Conservation (phyloP, 92 coral and sea anemone species). For the Epizoanthus scotinus region DNA sequence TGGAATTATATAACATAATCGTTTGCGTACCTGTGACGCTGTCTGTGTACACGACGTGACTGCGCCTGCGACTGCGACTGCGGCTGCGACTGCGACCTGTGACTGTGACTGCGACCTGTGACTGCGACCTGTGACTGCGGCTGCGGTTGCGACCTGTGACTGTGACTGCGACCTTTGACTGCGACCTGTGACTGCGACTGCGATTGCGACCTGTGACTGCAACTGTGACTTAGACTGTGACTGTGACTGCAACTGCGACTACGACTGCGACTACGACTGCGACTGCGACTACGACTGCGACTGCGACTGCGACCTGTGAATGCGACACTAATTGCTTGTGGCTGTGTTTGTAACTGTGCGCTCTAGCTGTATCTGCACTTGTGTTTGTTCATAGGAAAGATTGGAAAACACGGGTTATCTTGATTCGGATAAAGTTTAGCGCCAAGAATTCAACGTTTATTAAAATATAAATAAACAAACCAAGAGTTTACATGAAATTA, state of each 20-base stretch:
- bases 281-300: background rate
- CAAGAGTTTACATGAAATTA: no score
- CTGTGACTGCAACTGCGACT: background rate
- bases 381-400: no score
- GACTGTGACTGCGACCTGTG: background rate
- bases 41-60: background rate
- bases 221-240: background rate
- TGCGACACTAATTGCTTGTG: background rate
- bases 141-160: background rate
- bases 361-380: no score
- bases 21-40: background rate
- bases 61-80: background rate
- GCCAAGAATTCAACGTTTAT: no score
- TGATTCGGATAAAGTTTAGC: no score
- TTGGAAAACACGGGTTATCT: no score
- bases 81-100: background rate
- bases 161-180: background rate
- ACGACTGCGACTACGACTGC: background rate
- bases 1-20: background rate
- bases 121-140: background rate
- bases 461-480: no score
- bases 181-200: background rate
- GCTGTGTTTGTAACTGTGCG: no score
- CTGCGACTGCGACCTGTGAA: background rate
- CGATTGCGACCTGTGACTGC: background rate